Base-by-base conservation (phyloP, 2,888 invertebrate genomes). In the Eristalinus aeneus region DNA sequence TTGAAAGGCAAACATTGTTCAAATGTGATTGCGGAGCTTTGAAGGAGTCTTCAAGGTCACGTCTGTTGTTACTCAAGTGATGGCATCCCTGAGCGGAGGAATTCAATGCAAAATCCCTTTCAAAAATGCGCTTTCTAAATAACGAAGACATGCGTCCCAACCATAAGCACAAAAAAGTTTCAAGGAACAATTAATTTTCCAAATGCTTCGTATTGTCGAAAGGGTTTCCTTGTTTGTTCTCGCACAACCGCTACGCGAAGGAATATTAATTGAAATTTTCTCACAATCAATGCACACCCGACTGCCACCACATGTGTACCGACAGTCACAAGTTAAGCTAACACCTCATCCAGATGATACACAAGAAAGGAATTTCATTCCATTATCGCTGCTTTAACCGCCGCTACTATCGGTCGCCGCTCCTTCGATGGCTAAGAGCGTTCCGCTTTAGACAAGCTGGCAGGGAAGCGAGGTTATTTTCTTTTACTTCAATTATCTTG, bases 401-500 rank as follows among this genome's bases (percentile, higher is more conserved):
- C n/a, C n/a, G n/a, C n/a, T n/a, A n/a, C n/a, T n/a, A 69, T 5
- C 27, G 27, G 27, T 27, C 63, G 53, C 27, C 64, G 22, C n/a
- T 16, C 6, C 22, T 53, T 68, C 58, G 12, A 6, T n/a, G 46
- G 58, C 8, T 5, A 72, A 63, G 61, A 83, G 74, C 79, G 74
- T 79, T 58, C 69, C 64, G 63, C 64, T 74, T 79, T 74, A 74
- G 83, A 5, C 27, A 83, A 73, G 46, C 64, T 36, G 32, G 20
- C 69, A 64, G 10, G 20, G 54, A 8, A 34, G 39, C 16, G 10
- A 32, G 6, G 63, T 23, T 56, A 78, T 69, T 69, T 58, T 64
- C 74, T 79, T 27, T 27, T 56, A 16, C 79, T 79, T 84, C 83
- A 84, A 84, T 84, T 84, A 84, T 79, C 53, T 60, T 84, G 83